These are phyloP conservation scores for Neoarius graeffei DNA, from an alignment of 2,113 vertebrate genomes.

Conservation along the genomic window DNA sequence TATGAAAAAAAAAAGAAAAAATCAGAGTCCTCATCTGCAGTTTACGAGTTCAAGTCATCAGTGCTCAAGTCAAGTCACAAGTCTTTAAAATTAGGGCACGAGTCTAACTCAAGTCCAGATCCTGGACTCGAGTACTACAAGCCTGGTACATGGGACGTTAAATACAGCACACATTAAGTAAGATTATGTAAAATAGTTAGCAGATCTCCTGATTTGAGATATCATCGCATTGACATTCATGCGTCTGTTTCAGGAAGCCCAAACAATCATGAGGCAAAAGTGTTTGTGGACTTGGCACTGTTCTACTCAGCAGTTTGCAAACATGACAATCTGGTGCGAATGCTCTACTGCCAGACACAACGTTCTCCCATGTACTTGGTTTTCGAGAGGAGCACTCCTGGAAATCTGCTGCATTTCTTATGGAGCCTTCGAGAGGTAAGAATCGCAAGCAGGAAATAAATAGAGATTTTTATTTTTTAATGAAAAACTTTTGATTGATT, in stretches of 20 bases:
- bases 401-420: constrained; percentile 70
- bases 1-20: no score
- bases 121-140: not conserved
- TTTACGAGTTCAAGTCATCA: no score
- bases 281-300: constrained; percentile 65
- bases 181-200: not conserved
- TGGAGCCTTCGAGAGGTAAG: constrained; percentile 68
- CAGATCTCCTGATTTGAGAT: not conserved
- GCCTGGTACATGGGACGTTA: not conserved
- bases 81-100: no score
- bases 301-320: constrained; percentile 67
- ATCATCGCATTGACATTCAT: not conserved
- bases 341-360: constrained; percentile 68
- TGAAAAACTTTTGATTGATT: not conserved
- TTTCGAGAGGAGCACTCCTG: constrained; percentile 63
- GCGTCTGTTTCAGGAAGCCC: constrained; percentile 49
- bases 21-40: no score
- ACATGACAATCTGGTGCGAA: constrained; percentile 68
- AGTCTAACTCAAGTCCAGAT: no score
- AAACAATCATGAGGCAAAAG: constrained; percentile 55
- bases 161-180: not conserved
- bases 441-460: not conserved
- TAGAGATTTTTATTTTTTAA: not conserved
- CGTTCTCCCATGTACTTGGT: constrained; percentile 65
- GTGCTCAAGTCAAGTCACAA: no score